Evolutionary conservation across 2,888 invertebrate species (phyloP).

Genomic region (Apamea crenata): DNA sequence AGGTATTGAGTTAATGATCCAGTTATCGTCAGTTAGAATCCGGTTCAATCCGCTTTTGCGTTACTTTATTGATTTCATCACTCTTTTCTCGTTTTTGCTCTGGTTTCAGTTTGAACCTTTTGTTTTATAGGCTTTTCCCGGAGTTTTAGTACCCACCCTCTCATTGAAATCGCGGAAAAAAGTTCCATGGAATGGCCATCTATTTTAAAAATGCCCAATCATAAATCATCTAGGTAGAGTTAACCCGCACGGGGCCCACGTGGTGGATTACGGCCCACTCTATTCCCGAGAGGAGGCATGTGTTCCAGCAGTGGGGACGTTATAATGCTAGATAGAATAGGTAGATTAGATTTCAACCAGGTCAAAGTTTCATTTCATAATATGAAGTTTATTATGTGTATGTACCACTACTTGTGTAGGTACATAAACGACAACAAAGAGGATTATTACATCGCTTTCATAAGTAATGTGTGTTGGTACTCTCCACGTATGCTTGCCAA

Average conservation of each 20-base stretch:
- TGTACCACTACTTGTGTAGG: not conserved
- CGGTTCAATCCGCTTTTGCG: slow-evolving; percentile 7
- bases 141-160: not conserved
- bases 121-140: slow-evolving; percentile 23
- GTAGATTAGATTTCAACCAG: not conserved
- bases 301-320: not conserved
- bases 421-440: slow-evolving; percentile 27
- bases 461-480: slow-evolving; percentile 58
- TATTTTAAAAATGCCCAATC: not conserved
- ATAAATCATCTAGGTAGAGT: not conserved
- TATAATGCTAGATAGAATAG: not conserved
- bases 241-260: not conserved
- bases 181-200: not conserved
- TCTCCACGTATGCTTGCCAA: slow-evolving; percentile 77
- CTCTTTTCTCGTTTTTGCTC: not conserved
- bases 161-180: slow-evolving; percentile 13
- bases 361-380: not conserved
- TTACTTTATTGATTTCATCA: slow-evolving; percentile 13
- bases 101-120: slow-evolving; percentile 17
- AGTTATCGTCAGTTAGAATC: not conserved
- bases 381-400: not conserved
- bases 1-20: slow-evolving; percentile 10
- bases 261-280: too few species aligned
- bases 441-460: slow-evolving; percentile 53
- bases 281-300: not conserved